Evolutionary conservation across 2,888 invertebrate species (phyloP).

Genomic region (Augiades crinisus): DNA sequence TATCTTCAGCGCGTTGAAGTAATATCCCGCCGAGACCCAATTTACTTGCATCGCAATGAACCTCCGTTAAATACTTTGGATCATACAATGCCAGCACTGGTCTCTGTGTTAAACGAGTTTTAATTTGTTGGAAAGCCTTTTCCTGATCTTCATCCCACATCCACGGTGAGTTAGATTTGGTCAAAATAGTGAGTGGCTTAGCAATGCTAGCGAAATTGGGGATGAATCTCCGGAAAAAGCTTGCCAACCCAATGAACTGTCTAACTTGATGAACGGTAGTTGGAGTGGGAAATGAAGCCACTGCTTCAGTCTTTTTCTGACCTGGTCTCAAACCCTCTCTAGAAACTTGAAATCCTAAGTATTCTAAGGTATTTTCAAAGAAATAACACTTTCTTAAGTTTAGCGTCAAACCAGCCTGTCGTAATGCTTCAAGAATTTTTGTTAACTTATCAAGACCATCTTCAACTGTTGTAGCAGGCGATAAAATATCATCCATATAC

Average conservation of each 20-base stretch:
- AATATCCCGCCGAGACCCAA: conserved; percentile 40
- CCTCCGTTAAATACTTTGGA: conserved; percentile 31
- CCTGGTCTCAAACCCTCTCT: too few relatives aligned
- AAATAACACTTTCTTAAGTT: too few relatives aligned
- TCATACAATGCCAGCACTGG: conserved; percentile 36
- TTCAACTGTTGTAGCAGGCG: too few relatives aligned
- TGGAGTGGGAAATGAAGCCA: conserved; percentile 33
- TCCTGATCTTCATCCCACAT: conserved; percentile 30
- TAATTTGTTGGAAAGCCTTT: conserved; percentile 30
- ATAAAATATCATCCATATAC: neutral
- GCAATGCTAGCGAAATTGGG: conserved; percentile 36
- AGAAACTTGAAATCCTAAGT: too few relatives aligned
- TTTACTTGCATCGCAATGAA: conserved; percentile 41
- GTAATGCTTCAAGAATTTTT: too few relatives aligned
- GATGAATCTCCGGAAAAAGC: conserved; percentile 35
- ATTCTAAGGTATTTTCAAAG: too few relatives aligned
- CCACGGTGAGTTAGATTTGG: conserved; percentile 34
- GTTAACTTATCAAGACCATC: too few relatives aligned
- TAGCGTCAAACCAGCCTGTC: too few relatives aligned
- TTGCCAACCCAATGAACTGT: conserved; percentile 36
- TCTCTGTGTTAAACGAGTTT: neutral
- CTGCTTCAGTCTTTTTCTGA: too few relatives aligned
- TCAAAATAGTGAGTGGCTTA: conserved; percentile 34
- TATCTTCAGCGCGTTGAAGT: conserved; percentile 35
- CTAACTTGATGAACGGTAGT: conserved; percentile 35